Conservation (phyloP, 2,113 vertebrate genomes). For the Bufo gargarizans region DNA sequence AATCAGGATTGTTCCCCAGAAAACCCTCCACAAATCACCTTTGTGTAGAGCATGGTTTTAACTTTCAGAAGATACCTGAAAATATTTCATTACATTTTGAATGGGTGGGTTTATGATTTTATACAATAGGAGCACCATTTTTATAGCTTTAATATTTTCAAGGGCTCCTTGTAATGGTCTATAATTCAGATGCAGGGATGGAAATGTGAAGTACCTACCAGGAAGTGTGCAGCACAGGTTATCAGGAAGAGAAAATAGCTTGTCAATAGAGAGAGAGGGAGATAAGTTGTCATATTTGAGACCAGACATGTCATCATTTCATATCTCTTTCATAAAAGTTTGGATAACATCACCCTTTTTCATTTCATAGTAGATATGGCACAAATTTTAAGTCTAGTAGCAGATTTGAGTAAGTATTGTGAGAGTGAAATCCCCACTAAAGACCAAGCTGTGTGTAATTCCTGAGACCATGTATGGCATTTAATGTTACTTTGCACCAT, state of each 20-base stretch:
- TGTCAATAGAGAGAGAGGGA: background rate
- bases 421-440: background rate
- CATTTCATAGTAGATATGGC: background rate
- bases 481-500: background rate
- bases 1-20: constrained; percentile 55
- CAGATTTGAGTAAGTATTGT: background rate
- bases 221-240: background rate
- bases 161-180: background rate
- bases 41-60: constrained; percentile 62
- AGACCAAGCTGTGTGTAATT: background rate
- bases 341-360: too few relatives aligned
- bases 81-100: constrained; percentile 48
- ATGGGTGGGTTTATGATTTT: background rate
- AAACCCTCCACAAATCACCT: constrained; percentile 61
- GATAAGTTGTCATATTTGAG: too few relatives aligned
- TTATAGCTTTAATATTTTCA: background rate
- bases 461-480: background rate
- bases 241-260: background rate
- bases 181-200: background rate
- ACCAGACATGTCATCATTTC: too few relatives aligned
- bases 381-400: background rate
- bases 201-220: background rate
- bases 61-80: constrained; percentile 60
- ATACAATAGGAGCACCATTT: background rate
- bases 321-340: too few relatives aligned